phyloP scores from a whole-genome alignment of 2,888 invertebrate species.

The Fragum fragum region DNA sequence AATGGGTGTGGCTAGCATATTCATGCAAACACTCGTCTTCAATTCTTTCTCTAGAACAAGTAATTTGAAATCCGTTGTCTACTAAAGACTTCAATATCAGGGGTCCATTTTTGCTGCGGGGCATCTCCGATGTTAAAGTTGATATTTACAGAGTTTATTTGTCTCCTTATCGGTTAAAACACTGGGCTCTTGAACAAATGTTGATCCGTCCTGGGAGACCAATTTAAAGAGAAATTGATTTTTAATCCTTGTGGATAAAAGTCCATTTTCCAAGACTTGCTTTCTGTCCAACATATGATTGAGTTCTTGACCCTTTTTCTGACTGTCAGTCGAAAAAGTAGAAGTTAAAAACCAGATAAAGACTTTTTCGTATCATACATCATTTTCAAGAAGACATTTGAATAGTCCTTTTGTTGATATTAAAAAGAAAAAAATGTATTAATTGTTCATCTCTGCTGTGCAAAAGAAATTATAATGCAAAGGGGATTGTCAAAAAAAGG shows the following conservation, averaged over 20 bases:
- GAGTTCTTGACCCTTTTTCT: conserved; percentile 41
- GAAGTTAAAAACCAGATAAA: too few relatives aligned
- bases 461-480: too few relatives aligned
- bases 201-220: conserved; percentile 44
- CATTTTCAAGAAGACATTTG: too few relatives aligned
- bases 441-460: too few relatives aligned
- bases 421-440: too few relatives aligned
- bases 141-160: conserved; percentile 52
- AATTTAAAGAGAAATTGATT: conserved; percentile 70
- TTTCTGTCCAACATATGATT: conserved; percentile 36
- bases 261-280: conserved; percentile 51
- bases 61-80: background rate
- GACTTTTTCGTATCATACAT: too few relatives aligned
- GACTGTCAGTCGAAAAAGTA: background rate
- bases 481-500: too few relatives aligned
- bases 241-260: conserved; percentile 64
- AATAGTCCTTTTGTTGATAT: too few relatives aligned
- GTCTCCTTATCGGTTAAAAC: conserved; percentile 42
- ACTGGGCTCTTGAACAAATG: conserved; percentile 45
- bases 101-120: background rate
- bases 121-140: conserved; percentile 5
- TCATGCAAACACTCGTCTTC: background rate
- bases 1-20: too few relatives aligned
- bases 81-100: too few relatives aligned
- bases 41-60: background rate